Evolutionary conservation across 2,113 vertebrate genomes (phyloP).

Genomic region (Poeciliopsis prolifica): DNA sequence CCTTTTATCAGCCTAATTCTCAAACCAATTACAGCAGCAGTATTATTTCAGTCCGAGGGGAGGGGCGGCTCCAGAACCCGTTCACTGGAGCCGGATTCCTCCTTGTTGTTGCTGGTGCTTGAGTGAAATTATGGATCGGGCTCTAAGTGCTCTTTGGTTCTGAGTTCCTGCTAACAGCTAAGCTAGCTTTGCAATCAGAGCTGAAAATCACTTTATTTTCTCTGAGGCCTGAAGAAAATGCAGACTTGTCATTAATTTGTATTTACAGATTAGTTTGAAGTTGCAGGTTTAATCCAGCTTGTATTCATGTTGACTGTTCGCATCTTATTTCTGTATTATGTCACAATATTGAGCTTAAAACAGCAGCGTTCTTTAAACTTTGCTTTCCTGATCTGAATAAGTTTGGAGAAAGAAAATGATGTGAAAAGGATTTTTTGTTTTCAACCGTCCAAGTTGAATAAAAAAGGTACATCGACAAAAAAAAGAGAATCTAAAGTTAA

Average conservation of each 20-base stretch:
- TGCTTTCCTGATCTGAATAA: background rate
- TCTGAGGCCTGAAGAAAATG: constrained; percentile 27
- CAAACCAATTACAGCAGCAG: constrained; percentile 48
- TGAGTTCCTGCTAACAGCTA: constrained; percentile 66
- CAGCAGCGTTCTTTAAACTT: no score
- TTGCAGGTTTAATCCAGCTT: background rate
- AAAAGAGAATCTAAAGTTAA: no score
- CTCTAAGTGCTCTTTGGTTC: constrained; percentile 56
- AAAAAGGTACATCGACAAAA: no score
- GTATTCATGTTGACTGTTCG: background rate
- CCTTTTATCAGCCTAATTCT: constrained; percentile 65
- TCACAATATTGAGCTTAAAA: background rate
- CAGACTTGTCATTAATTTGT: constrained; percentile 8
- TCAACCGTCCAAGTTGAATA: no score
- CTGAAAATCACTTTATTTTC: constrained; percentile 7
- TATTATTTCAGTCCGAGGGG: constrained; percentile 55
- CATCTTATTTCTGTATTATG: background rate
- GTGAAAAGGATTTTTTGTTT: no score
- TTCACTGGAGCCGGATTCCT: constrained; percentile 47
- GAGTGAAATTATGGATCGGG: constrained; percentile 67
- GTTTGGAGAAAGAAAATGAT: background rate
- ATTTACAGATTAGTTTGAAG: constrained; percentile 23
- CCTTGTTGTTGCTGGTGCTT: constrained; percentile 63
- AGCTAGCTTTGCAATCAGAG: constrained; percentile 69
- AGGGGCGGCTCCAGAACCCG: constrained; percentile 43